Base-by-base conservation (phyloP, 2,797 vertebrate genomes). In the Thunnus albacares region DNA sequence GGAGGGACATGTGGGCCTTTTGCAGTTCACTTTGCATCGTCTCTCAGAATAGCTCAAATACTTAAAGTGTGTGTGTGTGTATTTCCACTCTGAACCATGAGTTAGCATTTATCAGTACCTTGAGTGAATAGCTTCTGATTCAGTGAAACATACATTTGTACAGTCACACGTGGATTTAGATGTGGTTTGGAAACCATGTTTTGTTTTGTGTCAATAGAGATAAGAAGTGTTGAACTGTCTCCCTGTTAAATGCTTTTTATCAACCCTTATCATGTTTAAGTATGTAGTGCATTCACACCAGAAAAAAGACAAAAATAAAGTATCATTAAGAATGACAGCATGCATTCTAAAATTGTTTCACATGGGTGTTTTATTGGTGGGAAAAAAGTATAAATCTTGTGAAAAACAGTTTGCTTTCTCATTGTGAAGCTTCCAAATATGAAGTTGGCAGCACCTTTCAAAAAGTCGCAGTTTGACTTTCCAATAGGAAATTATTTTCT, bases 21-120 rank as follows among this genome's bases (percentile, higher is more conserved):
- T 80, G 22, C 61, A 28, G 38, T 56, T 75, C 15, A 80, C 30
- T 79, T 77, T 45, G 41, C 28, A 30, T 75, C 55, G 79, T 38
- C 26, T 60, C 15, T 66, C 12, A 15, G 56, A 58, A 58, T 52
- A 56, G 35, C 43, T 84, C 26, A 49, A 72, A 75, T 35, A 14
- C 38, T 33, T 10, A 41, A 11, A 15, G 26, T 10, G 28, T 30
- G 17, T 59, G 58, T 14, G 30, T 20, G 35, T 20, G 35, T 64
- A 28, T 52, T 11, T 59, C 35, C 4, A 35, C 10, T 14, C 15
- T 17, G 20, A 75, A 7, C 18, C 18, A 45, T 41, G 13, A n/a
- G 33, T 64, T 55, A 12, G 5, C 26, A 20, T 51, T 49, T 6
- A n/a, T 38, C 7, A 28, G 18, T 20, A 14, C 17, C 63, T 1